Base-by-base conservation (phyloP, 2,888 invertebrate genomes). In the Cosmia pyralina region DNA sequence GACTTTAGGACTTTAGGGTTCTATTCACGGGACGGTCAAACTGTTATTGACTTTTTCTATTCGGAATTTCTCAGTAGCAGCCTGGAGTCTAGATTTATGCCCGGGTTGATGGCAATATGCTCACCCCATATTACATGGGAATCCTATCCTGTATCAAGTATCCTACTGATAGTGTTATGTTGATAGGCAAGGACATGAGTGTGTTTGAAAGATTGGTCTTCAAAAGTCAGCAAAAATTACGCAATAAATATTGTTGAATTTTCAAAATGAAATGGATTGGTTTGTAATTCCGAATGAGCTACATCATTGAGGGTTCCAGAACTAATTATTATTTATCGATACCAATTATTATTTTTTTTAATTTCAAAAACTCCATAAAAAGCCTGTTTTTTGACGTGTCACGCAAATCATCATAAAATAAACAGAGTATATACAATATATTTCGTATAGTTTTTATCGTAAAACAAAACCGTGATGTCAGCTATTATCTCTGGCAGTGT, bases 401-500 rank as follows among this genome's bases (percentile, higher is more conserved):
- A 44, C 46, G n/a, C 46, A 48, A 52, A 77, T 59, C 46, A 48
- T 53, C 60, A 44, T 50, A 72, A 78, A 71, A 72, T 55, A 60
- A 53, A 75, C 53, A 60, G n/a, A 79, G 53, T 34, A 28, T 71
- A 48, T 28, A 41, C 28, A 62, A 41, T 62, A 69, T 69, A 55
- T 55, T 62, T 75, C 60, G 50, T 60, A 69, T 55, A 72, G n/a
- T 64, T 60, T 68, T 38, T 60, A 76, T 75, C 83, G 72, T 85
- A 77, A 77, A 83, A 81, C 72, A 82, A 76, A 83, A 85, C 77
- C 71, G 52, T 72, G 55, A 69, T 64, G 73, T 73, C 69, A 53
- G 55, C 55, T 70, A 76, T 84, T 79, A 85, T 79, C 75, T 74
- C 62, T 34, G 59, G 38, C 72, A 81, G 72, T 76, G 76, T 76